Conservation (phyloP, 2,797 vertebrate genomes). For the Thamnophis elegans region DNA sequence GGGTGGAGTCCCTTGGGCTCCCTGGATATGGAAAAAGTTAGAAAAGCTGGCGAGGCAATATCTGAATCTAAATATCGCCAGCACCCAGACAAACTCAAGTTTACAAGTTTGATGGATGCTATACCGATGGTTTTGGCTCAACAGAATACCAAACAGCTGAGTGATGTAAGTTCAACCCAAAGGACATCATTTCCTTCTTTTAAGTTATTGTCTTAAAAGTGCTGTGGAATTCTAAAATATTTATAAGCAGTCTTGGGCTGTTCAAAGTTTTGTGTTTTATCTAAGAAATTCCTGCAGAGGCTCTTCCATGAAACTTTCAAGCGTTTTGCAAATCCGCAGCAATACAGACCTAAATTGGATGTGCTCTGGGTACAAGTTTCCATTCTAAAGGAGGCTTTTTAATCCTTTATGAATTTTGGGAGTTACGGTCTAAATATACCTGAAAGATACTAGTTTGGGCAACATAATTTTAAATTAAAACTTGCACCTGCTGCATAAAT, state of each 20-base stretch:
- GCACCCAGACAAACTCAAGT: constrained; percentile 87
- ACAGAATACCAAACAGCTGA: constrained; percentile 86
- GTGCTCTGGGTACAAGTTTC: too few relatives aligned
- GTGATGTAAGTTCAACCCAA: constrained; percentile 74
- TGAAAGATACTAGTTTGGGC: neutral
- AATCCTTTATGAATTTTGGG: neutral
- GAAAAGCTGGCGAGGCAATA: constrained; percentile 81
- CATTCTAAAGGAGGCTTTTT: neutral
- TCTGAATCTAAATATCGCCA: constrained; percentile 90
- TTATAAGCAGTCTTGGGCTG: neutral
- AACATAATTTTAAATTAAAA: neutral
- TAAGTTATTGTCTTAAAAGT: neutral
- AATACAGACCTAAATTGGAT: neutral
- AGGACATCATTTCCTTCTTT: neutral
- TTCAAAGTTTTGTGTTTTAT: neutral
- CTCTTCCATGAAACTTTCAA: neutral
- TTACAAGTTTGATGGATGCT: constrained; percentile 84
- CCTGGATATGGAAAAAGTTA: constrained; percentile 88
- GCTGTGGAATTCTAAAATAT: neutral
- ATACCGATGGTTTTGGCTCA: constrained; percentile 88
- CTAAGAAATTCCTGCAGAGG: neutral
- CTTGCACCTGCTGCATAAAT: neutral
- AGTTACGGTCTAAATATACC: neutral
- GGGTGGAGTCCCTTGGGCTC: constrained; percentile 94
- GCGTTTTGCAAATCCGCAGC: neutral